Evolutionary conservation across 1,140 invertebrate species (phyloP).

Genomic region (Babylonia areolata): DNA sequence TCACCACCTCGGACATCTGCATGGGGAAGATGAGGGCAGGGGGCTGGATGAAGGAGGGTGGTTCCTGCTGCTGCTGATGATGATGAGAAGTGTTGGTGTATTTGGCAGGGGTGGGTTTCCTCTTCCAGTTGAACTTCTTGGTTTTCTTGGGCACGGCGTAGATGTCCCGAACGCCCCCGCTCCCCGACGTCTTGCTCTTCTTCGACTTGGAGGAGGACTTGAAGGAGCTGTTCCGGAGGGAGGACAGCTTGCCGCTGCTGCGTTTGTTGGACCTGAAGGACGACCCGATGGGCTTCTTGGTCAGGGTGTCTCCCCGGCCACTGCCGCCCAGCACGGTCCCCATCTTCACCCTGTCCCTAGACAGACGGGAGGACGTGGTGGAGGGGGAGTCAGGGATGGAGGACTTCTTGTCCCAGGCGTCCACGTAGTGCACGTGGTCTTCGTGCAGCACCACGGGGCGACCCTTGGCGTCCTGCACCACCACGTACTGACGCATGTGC

Average conservation of each 20-base stretch:
- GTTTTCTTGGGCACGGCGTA: constrained; percentile 29
- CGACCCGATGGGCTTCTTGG: not conserved
- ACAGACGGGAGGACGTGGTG: not conserved
- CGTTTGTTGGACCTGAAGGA: not conserved
- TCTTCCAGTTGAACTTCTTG: not conserved
- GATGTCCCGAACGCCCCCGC: not conserved
- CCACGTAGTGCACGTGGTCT: not conserved
- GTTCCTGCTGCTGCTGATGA: not conserved
- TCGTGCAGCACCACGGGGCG: not conserved
- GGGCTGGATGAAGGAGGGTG: not conserved
- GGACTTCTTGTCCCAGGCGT: constrained; percentile 24
- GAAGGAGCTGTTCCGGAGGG: not conserved
- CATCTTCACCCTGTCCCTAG: not conserved
- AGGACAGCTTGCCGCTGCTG: not conserved
- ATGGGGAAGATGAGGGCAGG: not conserved
- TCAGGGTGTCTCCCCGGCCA: not conserved
- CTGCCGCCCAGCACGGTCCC: not conserved
- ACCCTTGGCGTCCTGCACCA: constrained; percentile 2
- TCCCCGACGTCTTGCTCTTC: not conserved
- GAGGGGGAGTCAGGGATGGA: not conserved
- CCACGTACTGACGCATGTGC: constrained; percentile 1
- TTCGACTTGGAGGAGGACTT: constrained; percentile 20
- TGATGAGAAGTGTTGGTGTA: not conserved
- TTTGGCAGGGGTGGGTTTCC: not conserved
- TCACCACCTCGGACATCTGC: not conserved